phyloP scores from a whole-genome alignment of 2,888 invertebrate species.

The Tipula unca region DNA sequence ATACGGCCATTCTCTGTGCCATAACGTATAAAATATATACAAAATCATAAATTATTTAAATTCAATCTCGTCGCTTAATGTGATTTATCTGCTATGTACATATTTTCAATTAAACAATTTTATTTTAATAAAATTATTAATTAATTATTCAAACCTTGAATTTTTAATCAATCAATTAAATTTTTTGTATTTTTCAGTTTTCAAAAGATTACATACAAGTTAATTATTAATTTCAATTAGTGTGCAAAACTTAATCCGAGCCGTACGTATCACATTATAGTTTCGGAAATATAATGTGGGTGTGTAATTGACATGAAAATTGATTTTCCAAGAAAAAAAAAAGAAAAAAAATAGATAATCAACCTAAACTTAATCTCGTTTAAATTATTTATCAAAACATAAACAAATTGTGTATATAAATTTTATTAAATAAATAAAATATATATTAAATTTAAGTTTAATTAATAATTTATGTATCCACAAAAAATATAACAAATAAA shows the following conservation, averaged over 20 bases:
- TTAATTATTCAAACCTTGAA: background rate
- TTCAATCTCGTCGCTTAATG: background rate
- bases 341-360: background rate
- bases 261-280: background rate
- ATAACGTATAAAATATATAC: too few species aligned
- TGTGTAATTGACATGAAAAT: background rate
- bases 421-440: background rate
- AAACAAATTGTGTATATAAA: background rate
- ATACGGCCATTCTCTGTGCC: background rate
- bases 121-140: background rate
- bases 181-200: background rate
- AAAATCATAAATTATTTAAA: background rate
- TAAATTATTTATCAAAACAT: background rate
- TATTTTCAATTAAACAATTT: background rate
- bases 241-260: background rate
- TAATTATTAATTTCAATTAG: background rate
- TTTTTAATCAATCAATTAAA: background rate
- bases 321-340: background rate
- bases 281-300: background rate
- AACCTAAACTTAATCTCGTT: background rate
- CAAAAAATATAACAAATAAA: background rate
- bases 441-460: background rate
- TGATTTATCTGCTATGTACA: background rate
- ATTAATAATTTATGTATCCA: background rate
- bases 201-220: background rate